These are phyloP conservation scores for Fragariocoptes setiger DNA, from an alignment of 1,140 invertebrate genomes.

Conservation along the genomic window DNA sequence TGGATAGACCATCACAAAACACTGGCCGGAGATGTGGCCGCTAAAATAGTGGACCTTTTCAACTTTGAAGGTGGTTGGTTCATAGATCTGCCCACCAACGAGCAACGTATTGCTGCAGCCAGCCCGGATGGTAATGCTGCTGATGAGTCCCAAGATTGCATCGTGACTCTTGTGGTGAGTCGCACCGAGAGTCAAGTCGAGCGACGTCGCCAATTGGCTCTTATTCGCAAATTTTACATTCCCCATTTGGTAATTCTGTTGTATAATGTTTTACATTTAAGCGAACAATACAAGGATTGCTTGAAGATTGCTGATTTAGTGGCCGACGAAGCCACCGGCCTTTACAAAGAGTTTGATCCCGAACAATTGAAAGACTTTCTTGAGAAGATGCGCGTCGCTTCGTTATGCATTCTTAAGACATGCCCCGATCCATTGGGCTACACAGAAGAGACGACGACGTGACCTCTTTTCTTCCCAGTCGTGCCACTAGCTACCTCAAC, in stretches of 20 bases:
- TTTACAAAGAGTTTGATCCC: constrained; percentile 45
- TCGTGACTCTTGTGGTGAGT: constrained; percentile 1
- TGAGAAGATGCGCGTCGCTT: constrained; percentile 40
- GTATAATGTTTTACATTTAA: constrained; percentile 38
- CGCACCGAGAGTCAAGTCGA: constrained; percentile 18
- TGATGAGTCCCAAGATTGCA: constrained; percentile 6
- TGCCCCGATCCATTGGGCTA: constrained; percentile 22
- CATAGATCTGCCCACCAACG: constrained; percentile 23
- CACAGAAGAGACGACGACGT: too few species aligned
- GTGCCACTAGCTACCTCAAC: too few species aligned
- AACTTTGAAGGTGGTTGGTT: constrained; percentile 67
- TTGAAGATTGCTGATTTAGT: constrained; percentile 43
- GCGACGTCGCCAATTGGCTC: constrained; percentile 28
- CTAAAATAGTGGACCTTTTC: constrained; percentile 51
- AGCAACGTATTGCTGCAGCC: constrained; percentile 14
- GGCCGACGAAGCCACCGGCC: constrained; percentile 34
- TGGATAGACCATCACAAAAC: constrained; percentile 34
- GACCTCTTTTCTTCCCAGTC: too few species aligned
- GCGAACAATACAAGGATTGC: constrained; percentile 37
- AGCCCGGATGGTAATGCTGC: constrained; percentile 15
- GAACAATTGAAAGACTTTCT: constrained; percentile 38
- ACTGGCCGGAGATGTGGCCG: constrained; percentile 34
- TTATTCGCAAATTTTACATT: constrained; percentile 41
- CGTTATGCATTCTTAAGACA: constrained; percentile 33
- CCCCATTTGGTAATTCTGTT: constrained; percentile 40